phyloP scores from a whole-genome alignment of 2,113 vertebrate species.

The Cyanistes caeruleus region DNA sequence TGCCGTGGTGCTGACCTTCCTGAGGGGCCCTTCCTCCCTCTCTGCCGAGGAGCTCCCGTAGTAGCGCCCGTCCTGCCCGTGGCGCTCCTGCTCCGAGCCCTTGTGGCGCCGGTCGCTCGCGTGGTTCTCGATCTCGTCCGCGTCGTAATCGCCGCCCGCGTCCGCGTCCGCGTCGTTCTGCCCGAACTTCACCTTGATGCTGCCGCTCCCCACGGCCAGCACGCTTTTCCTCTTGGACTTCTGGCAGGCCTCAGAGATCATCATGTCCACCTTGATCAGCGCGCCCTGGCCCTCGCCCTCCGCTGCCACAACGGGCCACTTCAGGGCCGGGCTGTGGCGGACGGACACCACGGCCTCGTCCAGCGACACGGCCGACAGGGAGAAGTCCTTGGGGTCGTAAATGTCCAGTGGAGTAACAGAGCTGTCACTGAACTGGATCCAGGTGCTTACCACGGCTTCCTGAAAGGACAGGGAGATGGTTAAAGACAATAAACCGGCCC shows the following conservation, averaged over 20 bases:
- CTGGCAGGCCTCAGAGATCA: conserved; percentile 89
- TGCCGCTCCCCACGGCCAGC: conserved; percentile 85
- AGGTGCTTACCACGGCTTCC: conserved; percentile 92
- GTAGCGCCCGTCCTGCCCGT: conserved; percentile 76
- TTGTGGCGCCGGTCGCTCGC: conserved; percentile 83
- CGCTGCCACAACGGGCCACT: conserved; percentile 84
- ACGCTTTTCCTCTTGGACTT: conserved; percentile 92
- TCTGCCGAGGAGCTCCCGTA: conserved; percentile 80
- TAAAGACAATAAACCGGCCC: neutral
- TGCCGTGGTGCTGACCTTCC: conserved; percentile 79
- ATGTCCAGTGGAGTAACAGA: conserved; percentile 90
- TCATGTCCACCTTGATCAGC: conserved; percentile 90
- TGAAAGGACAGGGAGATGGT: conserved; percentile 65
- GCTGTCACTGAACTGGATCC: conserved; percentile 97
- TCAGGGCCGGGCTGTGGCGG: conserved; percentile 70
- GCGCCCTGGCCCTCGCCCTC: conserved; percentile 90
- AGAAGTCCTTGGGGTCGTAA: conserved; percentile 86
- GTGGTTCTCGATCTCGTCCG: conserved; percentile 82
- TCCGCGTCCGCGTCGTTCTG: conserved; percentile 71
- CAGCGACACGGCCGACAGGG: conserved; percentile 85
- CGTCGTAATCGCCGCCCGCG: conserved; percentile 69
- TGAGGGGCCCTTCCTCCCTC: conserved; percentile 78
- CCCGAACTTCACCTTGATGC: conserved; percentile 87
- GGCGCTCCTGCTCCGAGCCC: conserved; percentile 76
- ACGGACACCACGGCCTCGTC: conserved; percentile 84